phyloP scores from a whole-genome alignment of 2,113 vertebrate species.

The Mobula hypostoma region DNA sequence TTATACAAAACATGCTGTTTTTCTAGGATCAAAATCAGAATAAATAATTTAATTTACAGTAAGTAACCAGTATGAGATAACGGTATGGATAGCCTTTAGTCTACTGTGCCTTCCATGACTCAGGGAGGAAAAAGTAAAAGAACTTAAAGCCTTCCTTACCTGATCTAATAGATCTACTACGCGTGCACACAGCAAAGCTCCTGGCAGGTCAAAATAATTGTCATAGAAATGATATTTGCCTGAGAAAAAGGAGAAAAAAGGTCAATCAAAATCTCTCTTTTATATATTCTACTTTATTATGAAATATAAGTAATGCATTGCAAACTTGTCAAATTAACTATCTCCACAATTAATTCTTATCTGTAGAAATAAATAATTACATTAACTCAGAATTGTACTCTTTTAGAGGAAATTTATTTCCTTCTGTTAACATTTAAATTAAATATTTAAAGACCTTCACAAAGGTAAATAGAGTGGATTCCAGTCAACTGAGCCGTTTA shows the following conservation, averaged over 20 bases:
- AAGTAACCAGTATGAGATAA: background rate
- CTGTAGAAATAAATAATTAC: background rate
- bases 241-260: conserved; percentile 49
- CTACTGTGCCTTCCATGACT: background rate
- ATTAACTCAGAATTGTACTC: background rate
- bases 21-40: background rate
- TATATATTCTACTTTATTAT: conserved; percentile 36
- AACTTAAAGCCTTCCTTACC: conserved; percentile 50
- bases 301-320: conserved; percentile 5
- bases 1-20: background rate
- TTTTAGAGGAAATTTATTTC: background rate
- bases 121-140: background rate
- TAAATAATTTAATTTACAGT: background rate
- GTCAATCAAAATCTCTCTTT: background rate
- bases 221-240: conserved; percentile 93
- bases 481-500: too few relatives aligned
- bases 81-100: background rate
- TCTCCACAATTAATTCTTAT: background rate
- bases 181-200: conserved; percentile 79
- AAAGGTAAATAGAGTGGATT: background rate
- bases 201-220: conserved; percentile 93
- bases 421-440: background rate
- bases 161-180: conserved; percentile 79
- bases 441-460: background rate
- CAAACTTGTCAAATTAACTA: background rate